Percentiles rank a stretch among this genome's conserved stretches.
phyloP scores from a whole-genome alignment of 2,888 invertebrate genomes.

The Yponomeuta malinellus region DNA sequence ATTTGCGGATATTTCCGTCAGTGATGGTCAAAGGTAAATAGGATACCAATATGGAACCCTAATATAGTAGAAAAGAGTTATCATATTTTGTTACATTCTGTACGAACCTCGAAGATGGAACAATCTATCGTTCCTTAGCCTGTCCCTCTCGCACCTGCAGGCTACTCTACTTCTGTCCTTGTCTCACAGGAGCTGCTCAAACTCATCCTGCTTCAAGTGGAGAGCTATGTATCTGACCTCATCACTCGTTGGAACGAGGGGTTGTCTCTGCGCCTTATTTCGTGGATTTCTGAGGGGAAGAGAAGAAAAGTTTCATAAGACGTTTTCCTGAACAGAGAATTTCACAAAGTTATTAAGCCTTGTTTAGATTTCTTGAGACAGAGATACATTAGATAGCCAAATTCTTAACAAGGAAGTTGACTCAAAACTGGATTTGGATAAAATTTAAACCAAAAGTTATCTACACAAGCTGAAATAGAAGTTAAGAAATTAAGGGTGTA shows the following conservation, averaged over 20 bases:
- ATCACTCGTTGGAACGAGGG: conserved; percentile 46
- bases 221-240: conserved; percentile 75
- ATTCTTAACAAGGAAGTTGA: neutral
- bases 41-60: too few relatives aligned
- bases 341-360: neutral
- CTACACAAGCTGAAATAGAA: too few relatives aligned
- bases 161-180: conserved; percentile 33
- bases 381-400: neutral
- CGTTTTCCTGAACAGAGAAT: neutral
- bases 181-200: conserved; percentile 45
- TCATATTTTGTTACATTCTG: too few relatives aligned
- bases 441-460: too few relatives aligned
- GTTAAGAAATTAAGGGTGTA: too few relatives aligned
- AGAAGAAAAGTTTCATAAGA: too few relatives aligned
- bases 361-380: too few relatives aligned
- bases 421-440: too few relatives aligned
- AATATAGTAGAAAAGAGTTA: too few relatives aligned
- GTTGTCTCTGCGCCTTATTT: conserved; percentile 67
- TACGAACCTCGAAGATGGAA: conserved; percentile 62
- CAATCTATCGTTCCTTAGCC: conserved; percentile 69
- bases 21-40: too few relatives aligned
- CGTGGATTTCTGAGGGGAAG: conserved; percentile 52
- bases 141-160: conserved; percentile 55
- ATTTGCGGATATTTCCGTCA: too few relatives aligned
- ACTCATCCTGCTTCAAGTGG: conserved; percentile 72